Evolutionary conservation across 2,888 invertebrate species (phyloP).

Genomic region (Copidosoma aretas): DNA sequence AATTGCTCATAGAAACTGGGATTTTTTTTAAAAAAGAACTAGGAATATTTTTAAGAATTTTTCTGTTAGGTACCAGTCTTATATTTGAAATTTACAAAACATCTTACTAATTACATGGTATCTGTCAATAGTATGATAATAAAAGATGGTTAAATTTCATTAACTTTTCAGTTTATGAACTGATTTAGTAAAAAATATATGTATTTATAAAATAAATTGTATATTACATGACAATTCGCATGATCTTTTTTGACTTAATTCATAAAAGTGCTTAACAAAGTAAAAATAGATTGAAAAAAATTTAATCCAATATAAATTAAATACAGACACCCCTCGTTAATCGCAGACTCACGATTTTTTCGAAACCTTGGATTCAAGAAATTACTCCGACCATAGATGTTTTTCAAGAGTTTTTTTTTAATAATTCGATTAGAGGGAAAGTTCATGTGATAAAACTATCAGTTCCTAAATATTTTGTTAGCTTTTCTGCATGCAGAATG

Average conservation of each 20-base stretch:
- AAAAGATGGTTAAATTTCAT: neutral
- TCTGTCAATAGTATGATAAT: constrained; percentile 23
- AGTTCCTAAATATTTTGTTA: no score
- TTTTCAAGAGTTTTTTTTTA: no score
- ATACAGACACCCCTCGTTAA: no score
- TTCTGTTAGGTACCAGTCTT: constrained; percentile 38
- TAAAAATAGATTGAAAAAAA: neutral
- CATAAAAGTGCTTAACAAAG: neutral
- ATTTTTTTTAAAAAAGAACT: constrained; percentile 16
- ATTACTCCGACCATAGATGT: no score
- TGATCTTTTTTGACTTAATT: neutral
- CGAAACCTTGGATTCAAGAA: no score
- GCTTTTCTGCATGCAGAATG: no score
- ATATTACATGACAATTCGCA: neutral
- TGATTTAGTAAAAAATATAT: neutral
- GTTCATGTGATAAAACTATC: no score
- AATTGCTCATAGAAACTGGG: constrained; percentile 25
- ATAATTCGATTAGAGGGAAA: no score
- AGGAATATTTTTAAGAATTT: constrained; percentile 30
- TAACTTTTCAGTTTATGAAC: neutral
- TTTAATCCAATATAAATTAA: neutral
- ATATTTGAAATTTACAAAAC: constrained; percentile 12
- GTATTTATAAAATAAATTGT: neutral
- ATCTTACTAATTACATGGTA: constrained; percentile 18
- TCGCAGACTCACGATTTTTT: no score